Conservation (phyloP, 1,140 invertebrate species). For the Dinoponera quadriceps region DNA sequence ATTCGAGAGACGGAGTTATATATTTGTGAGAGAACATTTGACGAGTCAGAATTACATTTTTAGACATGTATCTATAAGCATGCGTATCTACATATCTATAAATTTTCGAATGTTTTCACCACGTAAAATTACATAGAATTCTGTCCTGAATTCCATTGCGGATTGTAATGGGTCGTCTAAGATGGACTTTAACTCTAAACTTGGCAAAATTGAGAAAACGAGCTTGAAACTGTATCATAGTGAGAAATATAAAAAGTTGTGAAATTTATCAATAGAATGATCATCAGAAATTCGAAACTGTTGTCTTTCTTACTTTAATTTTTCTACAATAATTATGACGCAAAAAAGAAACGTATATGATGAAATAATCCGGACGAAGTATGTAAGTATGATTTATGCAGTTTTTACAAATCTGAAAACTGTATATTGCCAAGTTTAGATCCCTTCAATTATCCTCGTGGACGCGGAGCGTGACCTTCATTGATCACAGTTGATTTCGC, state of each 20-base stretch:
- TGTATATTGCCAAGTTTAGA: constrained; percentile 52
- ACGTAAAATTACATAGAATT: too few relatives aligned
- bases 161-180: too few relatives aligned
- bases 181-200: constrained; percentile 18
- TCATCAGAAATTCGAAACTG: neutral
- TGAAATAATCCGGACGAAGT: constrained; percentile 33
- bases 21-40: too few relatives aligned
- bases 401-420: constrained; percentile 5
- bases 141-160: too few relatives aligned
- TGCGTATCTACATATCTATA: too few relatives aligned
- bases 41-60: too few relatives aligned
- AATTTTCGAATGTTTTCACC: too few relatives aligned
- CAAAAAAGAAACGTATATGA: neutral
- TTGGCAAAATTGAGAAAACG: constrained; percentile 27
- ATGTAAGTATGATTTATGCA: constrained; percentile 24
- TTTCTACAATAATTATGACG: constrained; percentile 30
- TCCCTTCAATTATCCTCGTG: constrained; percentile 42
- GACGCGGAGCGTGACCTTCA: constrained; percentile 17
- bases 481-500: constrained; percentile 44
- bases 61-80: too few relatives aligned
- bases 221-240: constrained; percentile 23
- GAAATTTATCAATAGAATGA: neutral
- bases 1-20: too few relatives aligned
- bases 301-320: constrained; percentile 14
- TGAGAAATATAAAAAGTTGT: constrained; percentile 7